These are phyloP conservation scores for Pygoscelis antarcticus DNA, from an alignment of 2,113 vertebrate species.

Conservation along the genomic window DNA sequence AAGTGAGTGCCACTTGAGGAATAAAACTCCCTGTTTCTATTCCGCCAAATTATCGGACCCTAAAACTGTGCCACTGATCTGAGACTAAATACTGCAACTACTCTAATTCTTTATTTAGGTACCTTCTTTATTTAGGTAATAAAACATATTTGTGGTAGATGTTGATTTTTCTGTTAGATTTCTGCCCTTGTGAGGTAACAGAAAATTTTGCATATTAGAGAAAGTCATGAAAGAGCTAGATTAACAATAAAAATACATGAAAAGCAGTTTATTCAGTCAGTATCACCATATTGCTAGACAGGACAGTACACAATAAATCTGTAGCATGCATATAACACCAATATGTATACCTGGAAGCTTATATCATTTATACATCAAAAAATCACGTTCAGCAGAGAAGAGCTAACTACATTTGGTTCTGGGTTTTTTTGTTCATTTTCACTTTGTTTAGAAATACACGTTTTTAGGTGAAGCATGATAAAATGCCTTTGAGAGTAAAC, in stretches of 20 bases:
- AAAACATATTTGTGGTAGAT: not conserved
- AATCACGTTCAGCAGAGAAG: not conserved
- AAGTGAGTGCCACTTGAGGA: not conserved
- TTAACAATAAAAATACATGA: not conserved
- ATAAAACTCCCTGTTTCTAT: not conserved
- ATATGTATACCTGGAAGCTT: not conserved
- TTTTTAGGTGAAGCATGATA: not conserved
- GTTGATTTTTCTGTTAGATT: not conserved
- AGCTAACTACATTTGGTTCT: not conserved
- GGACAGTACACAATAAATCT: not conserved
- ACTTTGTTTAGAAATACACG: not conserved
- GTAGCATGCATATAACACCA: not conserved
- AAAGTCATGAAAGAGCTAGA: not conserved
- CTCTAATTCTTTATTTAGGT: not conserved
- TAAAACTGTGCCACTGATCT: not conserved
- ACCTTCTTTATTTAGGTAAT: not conserved
- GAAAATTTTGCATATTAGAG: not conserved
- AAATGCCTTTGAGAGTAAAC: not conserved
- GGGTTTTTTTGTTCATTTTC: not conserved
- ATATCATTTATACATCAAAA: not conserved
- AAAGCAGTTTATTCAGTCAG: not conserved
- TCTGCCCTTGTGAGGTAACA: not conserved
- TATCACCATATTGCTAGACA: not conserved
- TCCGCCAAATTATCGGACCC: not conserved
- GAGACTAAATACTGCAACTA: not conserved